Evolutionary conservation across 2,888 invertebrate species (phyloP).

Genomic region (Apotomis turbidana): DNA sequence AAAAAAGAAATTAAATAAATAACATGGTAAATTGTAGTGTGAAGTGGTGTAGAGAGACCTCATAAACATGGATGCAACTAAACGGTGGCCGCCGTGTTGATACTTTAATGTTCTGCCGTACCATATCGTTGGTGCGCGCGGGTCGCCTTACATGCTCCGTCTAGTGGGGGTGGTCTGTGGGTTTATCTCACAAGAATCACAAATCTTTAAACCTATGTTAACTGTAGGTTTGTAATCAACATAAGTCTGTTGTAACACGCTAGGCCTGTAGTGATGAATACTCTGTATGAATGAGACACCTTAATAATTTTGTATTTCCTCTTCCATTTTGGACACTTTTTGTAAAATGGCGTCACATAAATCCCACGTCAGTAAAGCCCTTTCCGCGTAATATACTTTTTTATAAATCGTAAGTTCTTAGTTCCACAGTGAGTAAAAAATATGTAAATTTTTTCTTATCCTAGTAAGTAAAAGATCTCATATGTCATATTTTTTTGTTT

Average conservation of each 20-base stretch:
- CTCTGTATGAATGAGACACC: not conserved
- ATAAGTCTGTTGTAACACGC: not conserved
- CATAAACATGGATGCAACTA: too few species aligned
- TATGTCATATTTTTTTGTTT: conserved; percentile 82
- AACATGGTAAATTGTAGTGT: too few species aligned
- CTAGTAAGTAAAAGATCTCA: conserved; percentile 84
- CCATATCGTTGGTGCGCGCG: too few species aligned
- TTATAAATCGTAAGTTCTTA: conserved; percentile 77
- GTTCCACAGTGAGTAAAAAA: conserved; percentile 79
- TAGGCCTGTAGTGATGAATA: not conserved
- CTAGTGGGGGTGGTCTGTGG: too few species aligned
- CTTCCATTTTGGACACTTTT: conserved; percentile 18
- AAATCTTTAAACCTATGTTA: not conserved
- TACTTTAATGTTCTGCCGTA: too few species aligned
- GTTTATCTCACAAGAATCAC: not conserved
- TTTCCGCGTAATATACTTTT: conserved; percentile 61
- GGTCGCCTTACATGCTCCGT: too few species aligned
- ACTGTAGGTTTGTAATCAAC: not conserved
- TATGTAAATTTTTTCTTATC: conserved; percentile 82
- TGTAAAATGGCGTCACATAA: conserved; percentile 31
- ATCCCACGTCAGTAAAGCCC: conserved; percentile 61
- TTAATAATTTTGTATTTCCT: conserved; percentile 16
- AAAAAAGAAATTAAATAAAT: too few species aligned
- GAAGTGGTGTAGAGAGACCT: too few species aligned
- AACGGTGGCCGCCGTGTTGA: too few species aligned